These are phyloP conservation scores for Caprella mutica DNA, from an alignment of 2,888 invertebrate genomes.

Conservation along the genomic window DNA sequence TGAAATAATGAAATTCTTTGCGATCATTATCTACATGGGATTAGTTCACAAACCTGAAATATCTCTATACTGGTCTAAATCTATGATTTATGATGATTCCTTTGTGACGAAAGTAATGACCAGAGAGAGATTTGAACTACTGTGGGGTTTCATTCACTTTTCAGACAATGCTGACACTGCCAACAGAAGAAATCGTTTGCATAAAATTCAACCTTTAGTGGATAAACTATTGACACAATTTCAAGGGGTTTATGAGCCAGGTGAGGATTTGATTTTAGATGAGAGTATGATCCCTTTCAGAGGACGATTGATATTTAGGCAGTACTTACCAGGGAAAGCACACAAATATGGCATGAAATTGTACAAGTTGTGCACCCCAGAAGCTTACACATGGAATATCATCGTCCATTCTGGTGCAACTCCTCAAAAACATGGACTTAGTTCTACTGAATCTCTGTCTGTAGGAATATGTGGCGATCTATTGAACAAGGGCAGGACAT, in stretches of 20 bases:
- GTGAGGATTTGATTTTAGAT: conserved; percentile 8
- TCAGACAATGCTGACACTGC: conserved; percentile 7
- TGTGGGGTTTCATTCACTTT: conserved; percentile 10
- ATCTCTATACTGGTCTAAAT: conserved; percentile 16
- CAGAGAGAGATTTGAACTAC: conserved; percentile 8
- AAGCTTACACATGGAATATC: conserved; percentile 17
- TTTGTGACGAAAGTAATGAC: conserved; percentile 20
- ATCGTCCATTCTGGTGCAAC: conserved; percentile 5
- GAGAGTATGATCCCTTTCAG: conserved; percentile 18
- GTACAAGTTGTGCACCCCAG: conserved; percentile 15
- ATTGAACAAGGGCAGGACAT: conserved; percentile 5
- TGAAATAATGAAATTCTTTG: conserved; percentile 13
- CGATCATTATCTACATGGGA: conserved; percentile 13
- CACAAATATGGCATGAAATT: conserved; percentile 15
- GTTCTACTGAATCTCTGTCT: conserved; percentile 1
- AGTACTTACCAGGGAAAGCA: conserved; percentile 8
- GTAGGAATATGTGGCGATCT: not conserved
- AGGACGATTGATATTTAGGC: conserved; percentile 7
- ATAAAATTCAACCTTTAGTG: conserved; percentile 10
- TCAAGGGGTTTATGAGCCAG: conserved; percentile 14
- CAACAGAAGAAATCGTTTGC: not conserved
- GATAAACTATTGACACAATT: not conserved
- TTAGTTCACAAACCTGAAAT: conserved; percentile 16
- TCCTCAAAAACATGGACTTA: conserved; percentile 4
- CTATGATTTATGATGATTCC: conserved; percentile 13